A percentile compares a stretch with the other conserved stretches of the same genome.
phyloP scores from a whole-genome alignment of 2,888 invertebrate genomes.

The Metacarcinus magister region DNA sequence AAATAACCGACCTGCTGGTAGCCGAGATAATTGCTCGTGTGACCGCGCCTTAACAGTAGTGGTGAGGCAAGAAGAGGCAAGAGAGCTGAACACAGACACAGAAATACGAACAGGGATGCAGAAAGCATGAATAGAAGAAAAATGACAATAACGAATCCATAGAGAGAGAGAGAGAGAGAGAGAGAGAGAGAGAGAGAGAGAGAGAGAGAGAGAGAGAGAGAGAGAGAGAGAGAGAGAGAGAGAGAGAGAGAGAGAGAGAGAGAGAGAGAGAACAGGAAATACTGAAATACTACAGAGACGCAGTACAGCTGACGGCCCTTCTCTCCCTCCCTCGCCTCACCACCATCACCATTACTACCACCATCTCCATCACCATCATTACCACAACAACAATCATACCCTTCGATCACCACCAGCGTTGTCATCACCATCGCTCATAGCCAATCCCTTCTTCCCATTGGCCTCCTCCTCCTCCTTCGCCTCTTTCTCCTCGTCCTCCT shows the following conservation, averaged over 20 bases:
- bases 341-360: too few species aligned
- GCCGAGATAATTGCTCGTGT: too few species aligned
- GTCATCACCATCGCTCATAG: too few species aligned
- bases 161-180: slow-evolving; percentile 13
- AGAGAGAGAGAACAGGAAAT: too few species aligned
- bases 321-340: neutral
- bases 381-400: too few species aligned
- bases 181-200: neutral
- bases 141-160: too few species aligned
- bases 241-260: neutral
- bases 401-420: too few species aligned
- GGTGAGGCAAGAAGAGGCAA: neutral
- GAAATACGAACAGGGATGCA: neutral
- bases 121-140: neutral
- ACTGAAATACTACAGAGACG: too few species aligned
- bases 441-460: neutral
- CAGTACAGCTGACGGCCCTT: neutral
- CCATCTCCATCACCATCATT: too few species aligned
- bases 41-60: too few species aligned
- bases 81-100: neutral
- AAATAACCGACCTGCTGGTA: too few species aligned
- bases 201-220: slow-evolving; percentile 26
- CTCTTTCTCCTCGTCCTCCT: neutral
- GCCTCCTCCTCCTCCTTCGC: neutral
- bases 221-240: neutral